Evolutionary conservation across 2,113 vertebrate genomes (phyloP), one percentile per base, ranked within the genome.

Genomic region (Actinemys pallida): DNA sequence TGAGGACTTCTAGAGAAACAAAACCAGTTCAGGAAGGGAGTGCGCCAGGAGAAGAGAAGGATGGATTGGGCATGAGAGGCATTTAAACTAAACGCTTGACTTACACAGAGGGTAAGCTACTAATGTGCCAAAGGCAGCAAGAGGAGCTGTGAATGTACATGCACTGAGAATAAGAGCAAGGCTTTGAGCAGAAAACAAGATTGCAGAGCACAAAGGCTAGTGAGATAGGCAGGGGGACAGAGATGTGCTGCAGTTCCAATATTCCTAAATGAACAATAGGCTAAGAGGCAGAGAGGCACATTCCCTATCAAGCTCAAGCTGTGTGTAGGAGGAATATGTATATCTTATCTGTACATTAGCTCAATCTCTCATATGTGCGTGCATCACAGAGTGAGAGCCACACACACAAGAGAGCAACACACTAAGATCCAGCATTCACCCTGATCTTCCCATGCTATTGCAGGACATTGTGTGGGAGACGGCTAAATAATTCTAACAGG

Each of bases 161-260:
- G 78, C 79, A 52, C 85, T 92, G 92, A 62, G 50, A 91, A 89
- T 72, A 84, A 84, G 83, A 88, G 42, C 56, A 6, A 83, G 83
- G 90, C 57, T 45, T 53, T 19, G 29, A 47, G 56, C 72, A 42
- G 75, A 92, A 92, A 93, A 90, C 82, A 52, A 65, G 84, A 93
- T 75, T 42, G 17, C 8, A 79, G 52, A 85, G 65, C 16, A 86
- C 31, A 45, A 83, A 31, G n/a, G 90, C 72, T 47, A 45, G 52
- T 4, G 52, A 91, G 88, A 86, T 9, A 85, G 59, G 52, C 57
- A 31, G 59, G 85, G 14, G 13, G 84, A 65, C 11, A 50, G 81
- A 76, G 76, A 42, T 56, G 62, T 50, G 50, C 25, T 84, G 79
- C 56, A 45, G 79, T 88, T 39, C 42, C 59, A 50, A 9, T 3